A percentile compares a stretch with the other conserved stretches of the same genome.
These are phyloP conservation scores for Hydriomena furcata DNA, from an alignment of 2,888 invertebrate genomes.

Conservation along the genomic window DNA sequence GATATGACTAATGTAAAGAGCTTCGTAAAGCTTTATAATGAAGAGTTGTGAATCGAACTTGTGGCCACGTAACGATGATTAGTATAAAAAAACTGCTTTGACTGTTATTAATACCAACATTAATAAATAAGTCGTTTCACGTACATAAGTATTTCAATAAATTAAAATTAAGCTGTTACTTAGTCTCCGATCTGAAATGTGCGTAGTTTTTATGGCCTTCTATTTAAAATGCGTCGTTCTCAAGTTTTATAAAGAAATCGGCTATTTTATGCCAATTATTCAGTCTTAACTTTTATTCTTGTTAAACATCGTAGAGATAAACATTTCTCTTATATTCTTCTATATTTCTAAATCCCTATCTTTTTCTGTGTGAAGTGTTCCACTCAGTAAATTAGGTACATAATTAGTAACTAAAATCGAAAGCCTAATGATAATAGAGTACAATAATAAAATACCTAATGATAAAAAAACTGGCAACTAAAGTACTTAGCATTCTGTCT, in stretches of 20 bases:
- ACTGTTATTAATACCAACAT: constrained; percentile 58
- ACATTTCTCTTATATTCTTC: constrained; percentile 6
- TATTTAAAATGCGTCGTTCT: constrained; percentile 14
- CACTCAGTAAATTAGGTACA: constrained; percentile 1
- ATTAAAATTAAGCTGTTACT: constrained; percentile 20
- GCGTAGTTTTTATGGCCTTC: constrained; percentile 22
- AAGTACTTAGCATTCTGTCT: constrained; percentile 15
- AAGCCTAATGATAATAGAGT: constrained; percentile 22
- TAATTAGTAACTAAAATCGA: constrained; percentile 1
- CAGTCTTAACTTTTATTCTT: constrained; percentile 8
- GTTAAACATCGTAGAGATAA: constrained; percentile 18
- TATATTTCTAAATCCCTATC: neutral
- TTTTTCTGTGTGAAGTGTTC: constrained; percentile 11
- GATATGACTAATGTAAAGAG: constrained; percentile 76
- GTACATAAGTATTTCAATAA: constrained; percentile 40
- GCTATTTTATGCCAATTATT: neutral
- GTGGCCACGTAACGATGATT: constrained; percentile 76
- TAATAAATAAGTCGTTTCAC: constrained; percentile 54
- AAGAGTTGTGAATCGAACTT: constrained; percentile 83
- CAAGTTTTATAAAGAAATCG: constrained; percentile 5
- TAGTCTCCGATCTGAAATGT: constrained; percentile 6
- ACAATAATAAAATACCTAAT: constrained; percentile 14
- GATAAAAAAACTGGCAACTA: constrained; percentile 7
- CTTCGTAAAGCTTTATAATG: constrained; percentile 81
- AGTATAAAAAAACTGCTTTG: constrained; percentile 65